phyloP scores from a whole-genome alignment of 2,888 invertebrate species.

The Sipha maydis region DNA sequence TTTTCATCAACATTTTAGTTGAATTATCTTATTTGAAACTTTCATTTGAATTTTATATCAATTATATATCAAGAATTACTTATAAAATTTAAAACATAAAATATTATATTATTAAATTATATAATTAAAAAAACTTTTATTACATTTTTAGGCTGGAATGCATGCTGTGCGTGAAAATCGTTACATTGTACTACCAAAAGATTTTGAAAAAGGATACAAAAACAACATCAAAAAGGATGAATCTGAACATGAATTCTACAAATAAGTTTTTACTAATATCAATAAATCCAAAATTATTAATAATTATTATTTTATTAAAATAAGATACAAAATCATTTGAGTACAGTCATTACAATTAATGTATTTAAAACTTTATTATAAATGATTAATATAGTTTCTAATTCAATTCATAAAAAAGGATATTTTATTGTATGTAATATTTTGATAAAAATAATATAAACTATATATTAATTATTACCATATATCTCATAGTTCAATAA shows the following conservation, averaged over 20 bases:
- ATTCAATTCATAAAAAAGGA: conserved; percentile 1
- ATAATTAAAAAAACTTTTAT: background rate
- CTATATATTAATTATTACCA: background rate
- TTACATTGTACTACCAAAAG: conserved; percentile 97
- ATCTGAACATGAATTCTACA: conserved; percentile 99
- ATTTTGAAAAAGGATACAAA: conserved; percentile 99
- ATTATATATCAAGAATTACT: too few relatives aligned
- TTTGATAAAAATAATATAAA: conserved; percentile 3
- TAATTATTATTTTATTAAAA: conserved; percentile 11
- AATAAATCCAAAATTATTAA: background rate
- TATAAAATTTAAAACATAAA: too few relatives aligned
- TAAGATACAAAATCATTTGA: background rate
- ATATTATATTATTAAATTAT: background rate
- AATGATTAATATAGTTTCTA: conserved; percentile 24
- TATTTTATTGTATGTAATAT: conserved; percentile 24
- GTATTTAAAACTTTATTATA: conserved; percentile 14
- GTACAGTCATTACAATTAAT: conserved; percentile 12
- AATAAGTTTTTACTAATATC: conserved; percentile 73
- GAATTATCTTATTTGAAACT: too few relatives aligned
- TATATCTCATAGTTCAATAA: background rate
- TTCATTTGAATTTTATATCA: too few relatives aligned
- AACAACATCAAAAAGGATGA: conserved; percentile 99
- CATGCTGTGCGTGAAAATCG: conserved; percentile 99
- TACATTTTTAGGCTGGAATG: conserved; percentile 86
- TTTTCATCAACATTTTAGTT: too few relatives aligned